Evolutionary conservation across 92 coral and sea anemone species (phyloP), one percentile per base, ranked within the genome.

Genomic region (Diadumene lineata): DNA sequence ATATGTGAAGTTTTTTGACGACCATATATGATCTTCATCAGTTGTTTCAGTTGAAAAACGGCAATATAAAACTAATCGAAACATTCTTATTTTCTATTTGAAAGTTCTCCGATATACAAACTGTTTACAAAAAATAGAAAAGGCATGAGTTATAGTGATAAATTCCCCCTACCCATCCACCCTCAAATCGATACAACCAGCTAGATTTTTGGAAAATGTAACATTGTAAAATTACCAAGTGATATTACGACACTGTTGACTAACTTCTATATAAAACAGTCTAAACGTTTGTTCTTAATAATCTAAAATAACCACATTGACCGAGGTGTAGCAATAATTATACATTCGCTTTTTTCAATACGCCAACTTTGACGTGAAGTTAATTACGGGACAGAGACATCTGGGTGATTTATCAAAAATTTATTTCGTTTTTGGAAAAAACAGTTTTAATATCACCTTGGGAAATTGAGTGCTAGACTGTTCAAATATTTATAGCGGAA

Each of bases 371-470:
- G 24, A 28, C 27, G 7, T 26, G 7, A 62, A 10, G 30, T 62
- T 21, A 62, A 62, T 21, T 30, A 43, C 68, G 68, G 21, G 68
- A 30, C 43, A 30, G 11, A 1, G 68, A 30, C 64, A 58, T 58
- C 64, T 58, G 68, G 38, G 1, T 6, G 1, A 27, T 28, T 62
- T 1, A 62, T 62, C 68, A 62, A 62, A 62, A 27, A 62, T 62
- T 27, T 28, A 62, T 62, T 31, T 11, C 43, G 29, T 62, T 62
- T 62, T 31, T 2, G 1, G 31, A 28, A 62, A 62, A 30, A 29
- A 62, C 48, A 4, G 13, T 4, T 4, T 6, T 38, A n/a, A 38
- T 38, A 38, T 38, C 48, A 38, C 48, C 48, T 38, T 38, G 7
- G 48, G 6, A 38, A 38, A 38, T 4, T 13, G 48, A 4, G 48